Percentiles rank a stretch among this genome's conserved stretches.
phyloP scores from a whole-genome alignment of 1,140 invertebrate species.

The Drosophila micromelanica region DNA sequence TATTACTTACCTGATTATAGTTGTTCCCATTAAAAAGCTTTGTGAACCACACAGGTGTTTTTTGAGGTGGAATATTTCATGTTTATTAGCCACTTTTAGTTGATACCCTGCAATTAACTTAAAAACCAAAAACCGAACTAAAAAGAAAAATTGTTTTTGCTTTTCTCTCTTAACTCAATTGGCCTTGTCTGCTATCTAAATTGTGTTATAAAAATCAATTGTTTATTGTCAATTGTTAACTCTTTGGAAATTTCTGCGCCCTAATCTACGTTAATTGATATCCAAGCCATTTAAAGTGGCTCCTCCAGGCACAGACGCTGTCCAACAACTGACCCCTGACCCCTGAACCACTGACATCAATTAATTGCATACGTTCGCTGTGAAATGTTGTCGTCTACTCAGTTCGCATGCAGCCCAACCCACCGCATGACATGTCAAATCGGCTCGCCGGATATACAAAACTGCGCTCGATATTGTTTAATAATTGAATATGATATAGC shows the following conservation, averaged over 20 bases:
- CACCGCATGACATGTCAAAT: conserved; percentile 4
- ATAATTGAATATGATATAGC: conserved; percentile 41
- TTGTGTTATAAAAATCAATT: not conserved
- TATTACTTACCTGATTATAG: too few species aligned
- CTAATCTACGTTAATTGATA: conserved; percentile 25
- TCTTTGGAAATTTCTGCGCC: conserved; percentile 10
- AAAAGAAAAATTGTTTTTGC: too few species aligned
- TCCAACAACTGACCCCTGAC: conserved; percentile 11
- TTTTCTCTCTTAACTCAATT: too few species aligned
- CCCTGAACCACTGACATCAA: conserved; percentile 29
- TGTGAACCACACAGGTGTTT: too few species aligned
- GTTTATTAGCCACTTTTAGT: too few species aligned
- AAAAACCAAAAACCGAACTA: too few species aligned
- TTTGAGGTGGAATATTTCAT: too few species aligned
- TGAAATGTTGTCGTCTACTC: conserved; percentile 8
- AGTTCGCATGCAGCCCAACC: conserved; percentile 10
- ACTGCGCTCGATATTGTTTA: conserved; percentile 42
- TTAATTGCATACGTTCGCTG: conserved; percentile 32
- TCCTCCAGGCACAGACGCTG: not conserved
- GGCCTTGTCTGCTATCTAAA: too few species aligned
- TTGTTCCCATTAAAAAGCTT: too few species aligned
- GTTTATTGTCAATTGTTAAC: not conserved
- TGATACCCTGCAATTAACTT: too few species aligned
- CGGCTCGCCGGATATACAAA: not conserved
- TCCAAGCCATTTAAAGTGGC: conserved; percentile 10